phyloP scores from a whole-genome alignment of 1,140 invertebrate genomes.

The Sminthurinus signatus region DNA sequence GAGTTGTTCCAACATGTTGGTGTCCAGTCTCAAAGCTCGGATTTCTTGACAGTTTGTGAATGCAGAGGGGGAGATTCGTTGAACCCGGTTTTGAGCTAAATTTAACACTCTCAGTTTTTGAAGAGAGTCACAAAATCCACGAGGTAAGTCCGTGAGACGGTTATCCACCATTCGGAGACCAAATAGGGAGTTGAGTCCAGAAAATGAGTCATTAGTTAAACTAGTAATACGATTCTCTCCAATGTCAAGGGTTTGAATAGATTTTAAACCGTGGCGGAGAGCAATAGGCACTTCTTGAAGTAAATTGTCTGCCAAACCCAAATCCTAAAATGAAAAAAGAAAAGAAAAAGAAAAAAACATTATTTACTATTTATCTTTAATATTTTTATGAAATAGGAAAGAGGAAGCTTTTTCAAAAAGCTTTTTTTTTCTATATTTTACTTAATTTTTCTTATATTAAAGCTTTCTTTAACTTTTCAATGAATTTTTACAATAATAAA shows the following conservation, averaged over 20 bases:
- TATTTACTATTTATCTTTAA: no score
- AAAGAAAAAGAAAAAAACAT: no score
- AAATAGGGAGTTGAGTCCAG: constrained; percentile 69
- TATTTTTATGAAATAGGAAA: no score
- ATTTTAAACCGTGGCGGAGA: constrained; percentile 61
- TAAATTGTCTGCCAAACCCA: constrained; percentile 77
- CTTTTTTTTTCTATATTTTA: no score
- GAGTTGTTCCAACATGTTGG: constrained; percentile 79
- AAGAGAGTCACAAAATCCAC: constrained; percentile 77
- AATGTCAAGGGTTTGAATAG: constrained; percentile 76
- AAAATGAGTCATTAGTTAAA: constrained; percentile 73
- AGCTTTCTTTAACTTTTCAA: no score
- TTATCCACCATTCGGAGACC: constrained; percentile 80
- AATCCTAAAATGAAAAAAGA: constrained; percentile 48
- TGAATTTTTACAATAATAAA: no score
- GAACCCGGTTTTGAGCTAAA: constrained; percentile 74
- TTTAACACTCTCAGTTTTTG: constrained; percentile 77
- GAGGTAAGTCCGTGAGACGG: constrained; percentile 72
- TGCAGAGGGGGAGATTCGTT: constrained; percentile 69
- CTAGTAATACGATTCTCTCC: constrained; percentile 79
- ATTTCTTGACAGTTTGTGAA: constrained; percentile 76
- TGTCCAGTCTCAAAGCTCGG: constrained; percentile 77
- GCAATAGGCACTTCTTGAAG: constrained; percentile 72
- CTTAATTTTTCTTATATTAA: no score
- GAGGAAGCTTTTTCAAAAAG: no score